Conservation (phyloP, 37 sponge, comb jelly and placozoan genomes). For the Cladorhizidae sp. region DNA sequence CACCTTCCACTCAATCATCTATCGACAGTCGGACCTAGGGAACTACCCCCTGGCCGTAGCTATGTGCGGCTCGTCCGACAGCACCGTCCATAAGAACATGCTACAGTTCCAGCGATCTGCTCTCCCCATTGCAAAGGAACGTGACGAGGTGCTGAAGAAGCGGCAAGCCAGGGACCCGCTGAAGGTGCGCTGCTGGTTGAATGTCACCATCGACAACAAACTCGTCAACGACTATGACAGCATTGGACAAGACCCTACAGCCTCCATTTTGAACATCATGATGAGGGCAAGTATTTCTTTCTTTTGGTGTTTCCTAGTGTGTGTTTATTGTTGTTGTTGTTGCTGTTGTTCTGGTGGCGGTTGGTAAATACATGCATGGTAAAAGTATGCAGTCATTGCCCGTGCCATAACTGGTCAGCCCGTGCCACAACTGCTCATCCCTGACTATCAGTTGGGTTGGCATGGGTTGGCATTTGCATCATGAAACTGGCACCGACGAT, state of each 20-base stretch:
- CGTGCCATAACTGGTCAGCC: too few species aligned
- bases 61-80: slow-evolving; percentile 49
- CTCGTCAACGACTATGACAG: slow-evolving; percentile 10
- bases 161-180: slow-evolving; percentile 19
- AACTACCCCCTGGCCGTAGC: slow-evolving; percentile 3
- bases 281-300: background rate
- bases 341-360: too few species aligned
- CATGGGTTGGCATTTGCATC: too few species aligned
- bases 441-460: too few species aligned
- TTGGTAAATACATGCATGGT: too few species aligned
- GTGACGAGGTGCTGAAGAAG: background rate
- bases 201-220: slow-evolving; percentile 38
- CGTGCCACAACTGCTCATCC: too few species aligned
- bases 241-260: background rate
- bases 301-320: too few species aligned
- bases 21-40: slow-evolving; percentile 58
- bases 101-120: background rate
- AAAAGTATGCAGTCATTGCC: too few species aligned
- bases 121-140: background rate
- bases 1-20: slow-evolving; percentile 58
- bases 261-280: background rate
- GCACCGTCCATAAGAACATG: slow-evolving; percentile 17
- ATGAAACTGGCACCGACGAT: too few species aligned
- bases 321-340: too few species aligned
- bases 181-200: slow-evolving; percentile 48